These are phyloP conservation scores for Caenorhabditis sp. DNA, from an alignment of 2,888 invertebrate genomes.

Conservation along the genomic window DNA sequence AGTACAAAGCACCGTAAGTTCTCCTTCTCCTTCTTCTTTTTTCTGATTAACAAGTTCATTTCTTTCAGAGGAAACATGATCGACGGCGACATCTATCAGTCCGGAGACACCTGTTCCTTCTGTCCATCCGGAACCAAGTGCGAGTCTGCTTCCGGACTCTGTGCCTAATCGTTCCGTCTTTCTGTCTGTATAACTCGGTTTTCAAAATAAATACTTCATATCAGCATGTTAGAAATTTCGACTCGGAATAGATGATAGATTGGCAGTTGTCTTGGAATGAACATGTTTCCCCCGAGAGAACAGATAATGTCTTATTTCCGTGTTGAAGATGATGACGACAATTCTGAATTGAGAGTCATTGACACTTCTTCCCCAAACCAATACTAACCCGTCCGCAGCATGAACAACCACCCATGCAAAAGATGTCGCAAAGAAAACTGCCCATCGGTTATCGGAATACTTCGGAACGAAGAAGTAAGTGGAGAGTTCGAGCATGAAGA, in stretches of 20 bases:
- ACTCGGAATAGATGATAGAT: neutral
- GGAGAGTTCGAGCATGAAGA: slow-evolving; percentile 60
- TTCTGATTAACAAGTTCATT: neutral
- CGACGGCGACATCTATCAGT: slow-evolving; percentile 20
- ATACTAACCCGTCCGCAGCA: slow-evolving; percentile 55
- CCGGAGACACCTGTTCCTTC: slow-evolving; percentile 43
- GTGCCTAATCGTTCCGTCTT: slow-evolving; percentile 12
- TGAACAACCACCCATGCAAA: slow-evolving; percentile 64
- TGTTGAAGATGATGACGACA: slow-evolving; percentile 35
- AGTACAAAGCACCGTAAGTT: slow-evolving; percentile 51
- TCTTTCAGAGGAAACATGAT: slow-evolving; percentile 33
- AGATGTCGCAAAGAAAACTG: slow-evolving; percentile 56
- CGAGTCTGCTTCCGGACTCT: slow-evolving; percentile 42
- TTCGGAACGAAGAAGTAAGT: slow-evolving; percentile 62
- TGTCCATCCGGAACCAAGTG: slow-evolving; percentile 33
- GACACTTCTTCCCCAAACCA: too few species aligned
- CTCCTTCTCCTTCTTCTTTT: neutral
- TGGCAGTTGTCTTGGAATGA: neutral
- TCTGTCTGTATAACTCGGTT: slow-evolving; percentile 9
- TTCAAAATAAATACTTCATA: slow-evolving; percentile 1
- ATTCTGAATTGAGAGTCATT: slow-evolving; percentile 19
- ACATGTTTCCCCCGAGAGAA: neutral
- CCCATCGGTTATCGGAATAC: slow-evolving; percentile 59
- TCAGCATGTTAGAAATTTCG: neutral
- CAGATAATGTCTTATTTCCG: slow-evolving; percentile 23